Base-by-base conservation (phyloP, 2,113 vertebrate species). In the Tringa solitaria region DNA sequence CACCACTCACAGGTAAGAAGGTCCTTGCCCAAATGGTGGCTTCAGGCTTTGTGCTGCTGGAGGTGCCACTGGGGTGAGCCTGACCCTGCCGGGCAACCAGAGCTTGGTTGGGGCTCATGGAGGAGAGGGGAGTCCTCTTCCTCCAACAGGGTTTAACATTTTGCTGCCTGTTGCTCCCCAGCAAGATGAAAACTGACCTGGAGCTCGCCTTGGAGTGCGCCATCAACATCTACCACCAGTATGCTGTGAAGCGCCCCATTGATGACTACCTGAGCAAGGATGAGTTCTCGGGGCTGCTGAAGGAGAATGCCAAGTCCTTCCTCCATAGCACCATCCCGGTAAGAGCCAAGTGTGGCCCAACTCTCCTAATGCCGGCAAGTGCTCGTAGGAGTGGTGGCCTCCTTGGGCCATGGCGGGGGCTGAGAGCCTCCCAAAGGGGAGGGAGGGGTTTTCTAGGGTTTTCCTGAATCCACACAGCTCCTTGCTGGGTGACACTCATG, bases 241-340 rank as follows among this genome's bases (percentile, higher is more conserved):
- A 95, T 0, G 63, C 94, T 6, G 0, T n/a, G 0, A 63, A 2
- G 57, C 0, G 0, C 0, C 93, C 88, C 28, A 4, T 64, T 0
- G 89, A 93, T 3, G 96, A 97, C 76, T 95, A 84, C 90, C 92
- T 97, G 89, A 61, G 12, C 80, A 60, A 3, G 61, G 0, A 0
- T 0, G 95, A 96, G 89, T 95, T 96, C 61, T 33, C 50, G 0
- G 0, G 5, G 17, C 70, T 97, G 92, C 45, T 95, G 56, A 76
- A 77, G 84, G 50, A 95, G 3, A 20, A 5, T 0, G 83, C 92
- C 10, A 0, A 77, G 37, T 46, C 86, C 12, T 96, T 96, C 85
- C 92, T 95, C 8, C 2, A 1, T 1, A 3, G 23, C 79, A 96
- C 86, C 2, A 0, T 1, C 3, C 90, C 89, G 30, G 96, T 96